Percentiles rank a stretch among this genome's conserved stretches.
Conservation (phyloP, 2,113 vertebrate species). For the Tachycineta bicolor region DNA sequence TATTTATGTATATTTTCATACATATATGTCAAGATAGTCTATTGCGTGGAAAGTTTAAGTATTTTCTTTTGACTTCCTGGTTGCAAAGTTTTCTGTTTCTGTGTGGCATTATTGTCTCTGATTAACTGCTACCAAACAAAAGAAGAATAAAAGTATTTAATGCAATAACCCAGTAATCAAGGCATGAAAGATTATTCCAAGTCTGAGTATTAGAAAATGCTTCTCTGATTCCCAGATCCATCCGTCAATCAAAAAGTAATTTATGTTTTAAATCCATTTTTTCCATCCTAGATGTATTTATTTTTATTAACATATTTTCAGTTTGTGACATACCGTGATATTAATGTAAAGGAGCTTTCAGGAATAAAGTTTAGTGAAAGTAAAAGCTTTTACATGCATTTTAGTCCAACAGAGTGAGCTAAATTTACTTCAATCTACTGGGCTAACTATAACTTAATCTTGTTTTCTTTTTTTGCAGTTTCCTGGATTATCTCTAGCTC, state of each 20-base stretch:
- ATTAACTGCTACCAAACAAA: neutral
- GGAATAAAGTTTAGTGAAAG: neutral
- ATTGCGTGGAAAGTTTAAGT: neutral
- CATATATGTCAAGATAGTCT: neutral
- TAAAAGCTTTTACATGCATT: neutral
- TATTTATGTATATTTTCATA: neutral
- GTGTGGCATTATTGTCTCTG: neutral
- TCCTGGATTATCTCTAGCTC: slow-evolving; percentile 43
- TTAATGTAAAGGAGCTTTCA: neutral
- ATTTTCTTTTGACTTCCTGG: neutral
- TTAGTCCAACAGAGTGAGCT: neutral
- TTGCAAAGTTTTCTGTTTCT: neutral
- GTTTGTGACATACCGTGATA: neutral
- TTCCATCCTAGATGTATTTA: neutral
- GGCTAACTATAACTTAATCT: slow-evolving; percentile 49
- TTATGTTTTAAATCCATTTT: neutral
- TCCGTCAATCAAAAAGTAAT: neutral
- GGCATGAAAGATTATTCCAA: neutral
- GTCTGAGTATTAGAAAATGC: neutral
- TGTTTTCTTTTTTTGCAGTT: slow-evolving; percentile 19
- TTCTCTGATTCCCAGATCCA: neutral
- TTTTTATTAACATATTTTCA: neutral
- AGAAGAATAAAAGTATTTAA: neutral
- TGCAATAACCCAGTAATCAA: neutral
- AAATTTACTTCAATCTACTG: neutral